Base-by-base conservation (phyloP, 2,113 vertebrate genomes). In the Promerops cafer region DNA sequence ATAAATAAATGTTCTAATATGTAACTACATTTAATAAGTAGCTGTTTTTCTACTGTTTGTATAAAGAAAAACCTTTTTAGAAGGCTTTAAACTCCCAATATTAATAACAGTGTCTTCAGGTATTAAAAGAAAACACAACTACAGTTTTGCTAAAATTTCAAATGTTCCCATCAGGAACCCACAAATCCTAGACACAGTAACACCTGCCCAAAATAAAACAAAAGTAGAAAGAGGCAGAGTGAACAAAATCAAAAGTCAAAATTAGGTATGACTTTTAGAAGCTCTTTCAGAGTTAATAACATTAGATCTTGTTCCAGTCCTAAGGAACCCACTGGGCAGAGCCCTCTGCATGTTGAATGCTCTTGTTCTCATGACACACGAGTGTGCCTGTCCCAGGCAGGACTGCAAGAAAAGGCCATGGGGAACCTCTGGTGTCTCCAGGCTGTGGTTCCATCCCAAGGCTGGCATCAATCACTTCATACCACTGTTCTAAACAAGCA, bases 321-420 rank as follows among this genome's bases (percentile, higher is more conserved):
- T 30, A 76, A 57, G 4, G 1, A 76, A 66, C 30, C 14, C 50
- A 7, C 17, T 12, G 26, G 16, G 21, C 7, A 83, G 17, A 77
- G 28, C 16, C 35, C 54, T 54, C 23, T 12, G 13, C 13, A 17
- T 2, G 3, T 13, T 1, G 1, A 30, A 61, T 10, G 3, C 27
- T 45, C 42, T 50, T 37, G 30, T 26, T 31, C 39, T 44, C 37
- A 11, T 0, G 0, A 27, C 53, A 42, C 0, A 0, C 0, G 2
- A 81, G 7, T 28, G 27, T 10, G 40, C 9, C 53, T 47, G 14
- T 52, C 54, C 76, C 45, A 37, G 59, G 19, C 37, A 57, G 59
- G 54, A 50, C 50, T 2, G 0, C 30, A 71, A 50, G 44, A 87
- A 49, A 59, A 65, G 16, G 40, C 28, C 2, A 0, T 1, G 6